These are phyloP conservation scores for Neolamprologus hecqui DNA, from an alignment of 2,113 vertebrate species.

Conservation along the genomic window DNA sequence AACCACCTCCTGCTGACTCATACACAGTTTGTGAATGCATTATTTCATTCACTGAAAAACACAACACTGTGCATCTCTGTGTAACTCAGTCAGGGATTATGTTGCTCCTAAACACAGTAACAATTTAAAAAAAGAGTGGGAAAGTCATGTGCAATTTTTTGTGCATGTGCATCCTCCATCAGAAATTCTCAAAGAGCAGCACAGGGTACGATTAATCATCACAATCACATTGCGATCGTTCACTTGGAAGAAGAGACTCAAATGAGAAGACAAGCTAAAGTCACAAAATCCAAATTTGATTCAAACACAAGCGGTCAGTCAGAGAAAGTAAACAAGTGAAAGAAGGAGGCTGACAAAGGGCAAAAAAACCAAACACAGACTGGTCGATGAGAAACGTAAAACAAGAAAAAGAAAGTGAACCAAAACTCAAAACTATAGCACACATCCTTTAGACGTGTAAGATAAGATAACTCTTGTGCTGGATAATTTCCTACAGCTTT, in stretches of 20 bases:
- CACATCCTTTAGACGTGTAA: background rate
- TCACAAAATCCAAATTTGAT: background rate
- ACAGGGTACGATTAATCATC: background rate
- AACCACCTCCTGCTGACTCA: background rate
- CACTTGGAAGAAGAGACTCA: background rate
- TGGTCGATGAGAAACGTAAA: background rate
- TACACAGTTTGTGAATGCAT: background rate
- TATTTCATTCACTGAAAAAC: background rate
- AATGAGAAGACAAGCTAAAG: background rate
- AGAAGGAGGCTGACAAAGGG: background rate
- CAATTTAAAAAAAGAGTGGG: background rate
- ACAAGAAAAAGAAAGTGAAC: background rate
- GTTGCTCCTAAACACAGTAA: background rate
- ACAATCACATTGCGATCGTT: fast-evolving
- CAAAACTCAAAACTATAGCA: background rate
- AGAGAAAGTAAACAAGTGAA: background rate
- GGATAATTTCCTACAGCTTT: background rate
- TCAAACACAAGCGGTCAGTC: background rate
- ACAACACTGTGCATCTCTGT: background rate
- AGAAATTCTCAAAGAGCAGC: background rate
- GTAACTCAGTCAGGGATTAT: background rate
- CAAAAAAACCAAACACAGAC: background rate
- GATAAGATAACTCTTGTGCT: background rate
- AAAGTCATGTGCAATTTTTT: background rate
- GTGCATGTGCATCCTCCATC: background rate